Conservation (phyloP, 64 coral and sea anemone species). For the Trachythela sp. region DNA sequence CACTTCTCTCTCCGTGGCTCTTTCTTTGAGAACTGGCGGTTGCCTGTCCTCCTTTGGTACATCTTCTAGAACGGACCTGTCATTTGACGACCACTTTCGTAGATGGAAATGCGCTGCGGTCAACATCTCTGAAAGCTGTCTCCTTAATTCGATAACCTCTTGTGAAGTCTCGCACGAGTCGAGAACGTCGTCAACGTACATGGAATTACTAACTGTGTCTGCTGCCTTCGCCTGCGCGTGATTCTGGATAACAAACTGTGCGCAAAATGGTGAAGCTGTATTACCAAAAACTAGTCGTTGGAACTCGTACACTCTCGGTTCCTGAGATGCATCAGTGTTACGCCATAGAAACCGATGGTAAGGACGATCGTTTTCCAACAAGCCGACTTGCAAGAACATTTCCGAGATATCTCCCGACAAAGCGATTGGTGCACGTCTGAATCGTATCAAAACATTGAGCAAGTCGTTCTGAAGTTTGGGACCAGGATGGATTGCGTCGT, state of each 20-base stretch:
- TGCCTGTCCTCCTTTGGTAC: background rate
- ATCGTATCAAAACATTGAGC: conserved; percentile 38
- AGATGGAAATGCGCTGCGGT: background rate
- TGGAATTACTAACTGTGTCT: background rate
- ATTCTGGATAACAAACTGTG: conserved; percentile 8
- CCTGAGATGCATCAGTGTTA: no score
- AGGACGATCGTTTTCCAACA: conserved; percentile 36
- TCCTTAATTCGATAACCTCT: background rate
- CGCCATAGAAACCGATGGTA: no score
- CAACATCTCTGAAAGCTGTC: conserved; percentile 2
- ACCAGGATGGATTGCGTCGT: no score
- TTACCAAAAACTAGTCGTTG: no score
- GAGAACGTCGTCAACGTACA: background rate
- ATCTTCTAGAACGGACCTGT: conserved; percentile 5
- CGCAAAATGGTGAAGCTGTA: no score
- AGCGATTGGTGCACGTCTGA: conserved; percentile 32
- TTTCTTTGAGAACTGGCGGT: background rate
- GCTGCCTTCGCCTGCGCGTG: background rate
- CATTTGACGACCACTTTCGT: conserved; percentile 12
- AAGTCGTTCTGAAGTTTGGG: conserved; percentile 52
- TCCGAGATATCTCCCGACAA: conserved; percentile 57
- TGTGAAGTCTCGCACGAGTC: no score
- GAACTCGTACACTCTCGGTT: no score
- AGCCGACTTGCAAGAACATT: conserved; percentile 58
- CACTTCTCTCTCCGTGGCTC: background rate